Percentiles rank a stretch among this genome's conserved stretches.
Conservation (phyloP, 2,113 vertebrate species). For the Cavia porcellus region DNA sequence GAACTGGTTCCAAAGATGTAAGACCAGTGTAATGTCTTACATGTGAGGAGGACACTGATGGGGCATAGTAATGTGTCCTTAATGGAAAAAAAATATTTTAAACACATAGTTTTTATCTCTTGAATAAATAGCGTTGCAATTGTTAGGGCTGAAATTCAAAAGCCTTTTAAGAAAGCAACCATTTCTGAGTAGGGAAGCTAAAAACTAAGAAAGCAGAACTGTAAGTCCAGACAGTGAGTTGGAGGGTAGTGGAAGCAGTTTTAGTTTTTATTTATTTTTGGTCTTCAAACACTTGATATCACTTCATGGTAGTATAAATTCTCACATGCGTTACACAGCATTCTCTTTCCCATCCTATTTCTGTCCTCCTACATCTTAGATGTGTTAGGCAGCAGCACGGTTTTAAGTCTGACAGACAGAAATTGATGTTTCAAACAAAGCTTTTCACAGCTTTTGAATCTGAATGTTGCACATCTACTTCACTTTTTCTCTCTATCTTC, state of each 20-base stretch:
- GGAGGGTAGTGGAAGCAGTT: background rate
- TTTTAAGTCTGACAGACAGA: conserved; percentile 30
- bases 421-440: conserved; percentile 8
- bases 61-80: background rate
- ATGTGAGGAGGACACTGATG: background rate
- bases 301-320: background rate
- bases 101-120: background rate
- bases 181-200: background rate
- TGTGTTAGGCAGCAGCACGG: background rate
- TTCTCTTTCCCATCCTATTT: background rate
- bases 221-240: background rate
- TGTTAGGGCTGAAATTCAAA: background rate
- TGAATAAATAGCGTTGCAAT: background rate
- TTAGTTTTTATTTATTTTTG: background rate
- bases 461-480: background rate
- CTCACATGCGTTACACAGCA: background rate
- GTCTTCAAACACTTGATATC: background rate
- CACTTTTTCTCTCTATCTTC: background rate
- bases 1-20: background rate
- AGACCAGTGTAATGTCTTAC: background rate
- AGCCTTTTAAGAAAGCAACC: background rate
- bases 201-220: background rate
- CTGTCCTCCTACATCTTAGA: background rate
- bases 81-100: background rate
- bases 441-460: background rate